Conservation (phyloP, 1,140 invertebrate species). For the Onthophagus taurus region DNA sequence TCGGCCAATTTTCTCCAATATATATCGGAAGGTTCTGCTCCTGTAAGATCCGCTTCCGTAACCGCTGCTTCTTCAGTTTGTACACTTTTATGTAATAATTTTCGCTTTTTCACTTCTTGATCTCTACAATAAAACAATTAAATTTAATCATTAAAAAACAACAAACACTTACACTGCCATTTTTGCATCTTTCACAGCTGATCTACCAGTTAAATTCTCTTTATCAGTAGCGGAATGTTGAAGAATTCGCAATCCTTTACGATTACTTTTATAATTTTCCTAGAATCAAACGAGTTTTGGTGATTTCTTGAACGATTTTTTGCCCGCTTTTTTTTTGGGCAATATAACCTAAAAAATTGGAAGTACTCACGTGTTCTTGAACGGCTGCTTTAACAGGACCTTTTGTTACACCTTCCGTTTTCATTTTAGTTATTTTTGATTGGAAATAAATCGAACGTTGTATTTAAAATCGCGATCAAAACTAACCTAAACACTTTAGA, state of each 20-base stretch:
- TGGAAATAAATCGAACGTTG: too few species aligned
- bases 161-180: slow-evolving; percentile 21
- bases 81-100: slow-evolving; percentile 40
- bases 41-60: slow-evolving; percentile 50
- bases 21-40: slow-evolving; percentile 50
- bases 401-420: too few species aligned
- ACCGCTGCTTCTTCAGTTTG: slow-evolving; percentile 48
- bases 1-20: slow-evolving; percentile 61
- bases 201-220: slow-evolving; percentile 53
- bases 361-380: too few species aligned
- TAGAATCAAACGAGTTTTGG: slow-evolving; percentile 16
- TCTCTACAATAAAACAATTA: background rate
- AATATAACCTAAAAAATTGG: too few species aligned
- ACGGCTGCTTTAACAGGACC: too few species aligned
- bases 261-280: slow-evolving; percentile 40
- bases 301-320: too few species aligned
- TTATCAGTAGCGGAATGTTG: slow-evolving; percentile 51
- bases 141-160: background rate
- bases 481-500: too few species aligned
- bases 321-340: too few species aligned
- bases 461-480: too few species aligned
- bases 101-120: slow-evolving; percentile 29
- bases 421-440: too few species aligned
- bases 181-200: slow-evolving; percentile 24
- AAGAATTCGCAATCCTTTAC: slow-evolving; percentile 51